Percentiles rank a stretch among this genome's conserved stretches.
These are phyloP conservation scores for Ormyrus pomaceus DNA, from an alignment of 2,888 invertebrate species.

Conservation along the genomic window DNA sequence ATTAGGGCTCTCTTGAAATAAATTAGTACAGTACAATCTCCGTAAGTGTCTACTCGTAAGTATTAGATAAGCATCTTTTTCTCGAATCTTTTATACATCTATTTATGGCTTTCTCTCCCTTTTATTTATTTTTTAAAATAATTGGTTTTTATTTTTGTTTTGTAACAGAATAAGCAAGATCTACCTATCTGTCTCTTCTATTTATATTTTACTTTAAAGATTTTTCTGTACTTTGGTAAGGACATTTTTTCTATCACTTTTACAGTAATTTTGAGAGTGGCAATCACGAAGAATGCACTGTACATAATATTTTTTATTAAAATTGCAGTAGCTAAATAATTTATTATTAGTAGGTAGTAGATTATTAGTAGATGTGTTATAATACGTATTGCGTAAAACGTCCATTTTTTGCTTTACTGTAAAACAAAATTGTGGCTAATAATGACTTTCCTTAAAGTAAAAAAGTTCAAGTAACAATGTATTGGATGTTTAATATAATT, in stretches of 20 bases:
- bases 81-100: neutral
- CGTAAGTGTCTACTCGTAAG: conserved; percentile 9
- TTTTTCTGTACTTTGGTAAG: too few species aligned
- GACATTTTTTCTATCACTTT: too few species aligned
- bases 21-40: conserved; percentile 2
- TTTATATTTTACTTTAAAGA: too few species aligned
- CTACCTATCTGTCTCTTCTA: too few species aligned
- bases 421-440: too few species aligned
- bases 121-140: neutral
- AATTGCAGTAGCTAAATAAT: neutral
- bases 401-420: neutral
- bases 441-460: too few species aligned
- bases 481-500: too few species aligned
- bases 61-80: neutral
- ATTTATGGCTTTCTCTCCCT: neutral
- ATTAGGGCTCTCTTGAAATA: too few species aligned
- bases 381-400: neutral
- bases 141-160: too few species aligned
- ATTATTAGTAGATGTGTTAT: neutral
- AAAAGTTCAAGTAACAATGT: too few species aligned
- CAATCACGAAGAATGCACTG: conserved; percentile 4
- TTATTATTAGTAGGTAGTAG: neutral
- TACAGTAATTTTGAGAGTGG: neutral
- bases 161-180: too few species aligned
- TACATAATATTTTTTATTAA: conserved; percentile 10